phyloP scores from a whole-genome alignment of 2,888 invertebrate genomes.

The Amaurobius ferox region DNA sequence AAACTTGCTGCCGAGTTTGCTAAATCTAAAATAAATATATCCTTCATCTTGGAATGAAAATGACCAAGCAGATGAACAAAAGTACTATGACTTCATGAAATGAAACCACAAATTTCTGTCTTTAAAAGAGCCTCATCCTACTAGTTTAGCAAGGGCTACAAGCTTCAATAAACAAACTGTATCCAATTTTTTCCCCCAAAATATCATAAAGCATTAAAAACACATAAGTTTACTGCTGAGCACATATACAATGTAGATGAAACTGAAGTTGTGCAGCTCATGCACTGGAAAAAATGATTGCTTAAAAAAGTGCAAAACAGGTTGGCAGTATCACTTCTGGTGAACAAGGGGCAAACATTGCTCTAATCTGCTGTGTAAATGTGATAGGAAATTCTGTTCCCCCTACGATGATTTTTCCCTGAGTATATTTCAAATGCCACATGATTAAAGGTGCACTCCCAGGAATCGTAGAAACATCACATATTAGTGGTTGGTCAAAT shows the following conservation, averaged over 20 bases:
- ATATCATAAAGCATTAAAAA: conserved; percentile 9
- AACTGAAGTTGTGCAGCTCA: conserved; percentile 33
- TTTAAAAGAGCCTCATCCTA: conserved; percentile 23
- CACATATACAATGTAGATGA: conserved; percentile 41
- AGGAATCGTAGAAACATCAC: conserved; percentile 81
- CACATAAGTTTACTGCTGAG: conserved; percentile 32
- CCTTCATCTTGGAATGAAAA: conserved; percentile 28
- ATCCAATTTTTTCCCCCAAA: conserved; percentile 20
- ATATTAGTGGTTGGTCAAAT: conserved; percentile 25
- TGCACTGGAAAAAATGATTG: conserved; percentile 10
- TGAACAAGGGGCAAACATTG: conserved; percentile 26
- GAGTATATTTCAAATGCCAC: conserved; percentile 80
- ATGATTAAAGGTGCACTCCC: conserved; percentile 83
- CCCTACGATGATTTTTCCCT: conserved; percentile 77
- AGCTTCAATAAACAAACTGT: conserved; percentile 38
- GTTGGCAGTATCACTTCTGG: conserved; percentile 33
- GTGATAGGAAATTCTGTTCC: conserved; percentile 77
- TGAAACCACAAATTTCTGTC: conserved; percentile 31
- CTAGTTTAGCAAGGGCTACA: conserved; percentile 31
- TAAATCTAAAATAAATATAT: conserved; percentile 13
- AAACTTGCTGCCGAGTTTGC: conserved; percentile 35
- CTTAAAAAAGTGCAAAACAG: conserved; percentile 31
- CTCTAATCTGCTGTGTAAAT: conserved; percentile 75
- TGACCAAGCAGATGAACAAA: conserved; percentile 30
- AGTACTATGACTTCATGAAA: conserved; percentile 36